Percentiles rank a stretch among this genome's conserved stretches.
These are phyloP conservation scores for Sebastes schlegelii DNA, from an alignment of 2,113 vertebrate genomes.

Conservation along the genomic window DNA sequence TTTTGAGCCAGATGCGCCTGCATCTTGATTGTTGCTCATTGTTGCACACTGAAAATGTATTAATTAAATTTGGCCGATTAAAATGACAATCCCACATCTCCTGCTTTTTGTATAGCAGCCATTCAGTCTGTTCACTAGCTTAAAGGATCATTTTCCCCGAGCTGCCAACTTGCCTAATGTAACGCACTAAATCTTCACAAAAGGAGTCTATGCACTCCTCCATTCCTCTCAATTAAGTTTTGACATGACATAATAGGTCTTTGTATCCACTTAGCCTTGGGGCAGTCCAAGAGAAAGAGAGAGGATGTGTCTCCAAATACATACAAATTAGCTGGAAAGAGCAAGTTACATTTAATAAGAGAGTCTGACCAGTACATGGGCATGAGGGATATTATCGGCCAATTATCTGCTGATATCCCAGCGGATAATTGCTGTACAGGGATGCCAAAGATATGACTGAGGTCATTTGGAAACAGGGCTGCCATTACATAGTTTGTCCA, in stretches of 20 bases:
- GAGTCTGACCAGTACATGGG: not conserved
- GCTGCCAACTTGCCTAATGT: conserved; percentile 44
- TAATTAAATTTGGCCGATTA: conserved; percentile 6
- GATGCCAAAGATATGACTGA: not conserved
- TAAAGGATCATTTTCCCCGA: conserved; percentile 14
- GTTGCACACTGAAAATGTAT: conserved; percentile 41
- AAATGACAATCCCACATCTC: not conserved
- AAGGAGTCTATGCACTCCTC: conserved; percentile 26
- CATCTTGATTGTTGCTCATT: conserved; percentile 4
- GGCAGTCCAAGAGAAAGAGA: not conserved
- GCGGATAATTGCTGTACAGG: not conserved
- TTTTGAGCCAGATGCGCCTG: not conserved
- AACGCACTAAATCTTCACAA: conserved; percentile 42
- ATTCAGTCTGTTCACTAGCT: conserved; percentile 19
- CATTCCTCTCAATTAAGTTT: conserved; percentile 35
- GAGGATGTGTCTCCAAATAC: not conserved
- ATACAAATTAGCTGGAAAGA: not conserved
- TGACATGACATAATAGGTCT: conserved; percentile 39
- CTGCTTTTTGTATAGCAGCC: conserved; percentile 23
- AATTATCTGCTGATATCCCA: not conserved
- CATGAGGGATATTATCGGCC: not conserved
- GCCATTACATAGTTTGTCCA: not conserved
- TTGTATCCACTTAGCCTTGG: conserved; percentile 25
- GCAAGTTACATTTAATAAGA: conserved; percentile 6
- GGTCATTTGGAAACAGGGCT: conserved; percentile 10